These are phyloP conservation scores for Macrosteles quadrilineatus DNA, from an alignment of 1,140 invertebrate genomes.

Conservation along the genomic window DNA sequence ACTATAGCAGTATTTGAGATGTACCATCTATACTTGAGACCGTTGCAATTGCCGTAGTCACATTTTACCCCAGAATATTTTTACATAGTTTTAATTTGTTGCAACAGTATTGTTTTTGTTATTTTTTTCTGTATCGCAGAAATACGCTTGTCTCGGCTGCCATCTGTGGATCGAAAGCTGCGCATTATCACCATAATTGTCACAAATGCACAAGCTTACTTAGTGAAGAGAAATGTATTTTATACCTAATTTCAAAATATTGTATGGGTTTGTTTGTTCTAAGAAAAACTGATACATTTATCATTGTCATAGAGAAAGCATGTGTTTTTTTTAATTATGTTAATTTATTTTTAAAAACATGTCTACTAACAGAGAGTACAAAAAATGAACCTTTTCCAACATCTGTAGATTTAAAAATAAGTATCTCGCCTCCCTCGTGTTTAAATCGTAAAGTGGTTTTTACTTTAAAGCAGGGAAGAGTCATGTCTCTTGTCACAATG, in stretches of 20 bases:
- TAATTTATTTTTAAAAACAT: no score
- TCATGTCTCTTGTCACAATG: background rate
- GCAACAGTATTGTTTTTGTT: constrained; percentile 2
- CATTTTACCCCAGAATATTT: no score
- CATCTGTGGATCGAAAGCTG: background rate
- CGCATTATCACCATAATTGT: constrained; percentile 2
- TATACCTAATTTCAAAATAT: constrained; percentile 18
- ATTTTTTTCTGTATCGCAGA: background rate
- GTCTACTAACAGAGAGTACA: no score
- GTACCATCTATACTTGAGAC: no score
- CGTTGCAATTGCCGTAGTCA: background rate
- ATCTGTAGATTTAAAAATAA: no score
- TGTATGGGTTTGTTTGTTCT: background rate
- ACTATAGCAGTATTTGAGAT: no score
- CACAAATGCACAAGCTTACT: constrained; percentile 12
- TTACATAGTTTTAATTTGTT: no score
- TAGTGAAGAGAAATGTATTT: constrained; percentile 10
- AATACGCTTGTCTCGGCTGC: constrained; percentile 4
- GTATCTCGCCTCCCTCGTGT: no score
- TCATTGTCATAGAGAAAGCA: background rate
- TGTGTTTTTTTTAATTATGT: background rate
- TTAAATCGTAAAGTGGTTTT: no score
- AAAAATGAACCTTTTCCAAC: no score
- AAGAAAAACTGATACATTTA: background rate
- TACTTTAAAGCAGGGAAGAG: no score